Conservation (phyloP, 2,113 vertebrate species). For the Phrynocephalus versicolor region DNA sequence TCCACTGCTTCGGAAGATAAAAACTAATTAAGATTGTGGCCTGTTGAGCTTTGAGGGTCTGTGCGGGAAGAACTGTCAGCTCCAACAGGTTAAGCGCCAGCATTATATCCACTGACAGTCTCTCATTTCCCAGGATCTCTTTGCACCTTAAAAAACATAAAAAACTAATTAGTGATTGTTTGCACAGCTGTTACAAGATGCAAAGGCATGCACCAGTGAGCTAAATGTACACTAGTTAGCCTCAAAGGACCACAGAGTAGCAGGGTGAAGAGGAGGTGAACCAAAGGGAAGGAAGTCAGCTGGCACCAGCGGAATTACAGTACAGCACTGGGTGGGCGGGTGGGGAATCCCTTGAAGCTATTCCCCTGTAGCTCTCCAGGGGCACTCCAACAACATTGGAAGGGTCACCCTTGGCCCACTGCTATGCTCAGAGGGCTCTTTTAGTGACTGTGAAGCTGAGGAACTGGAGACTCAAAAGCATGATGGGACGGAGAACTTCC, state of each 20-base stretch:
- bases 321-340: too few relatives aligned
- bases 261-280: background rate
- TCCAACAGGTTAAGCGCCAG: background rate
- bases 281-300: background rate
- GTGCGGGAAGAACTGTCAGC: background rate
- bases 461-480: too few relatives aligned
- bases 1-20: background rate
- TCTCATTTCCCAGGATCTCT: background rate
- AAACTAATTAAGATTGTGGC: background rate
- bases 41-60: background rate
- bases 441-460: too few relatives aligned
- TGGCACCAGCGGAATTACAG: background rate
- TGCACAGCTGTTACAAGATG: background rate
- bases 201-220: background rate
- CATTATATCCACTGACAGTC: background rate
- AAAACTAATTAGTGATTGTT: constrained; percentile 5
- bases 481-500: too few relatives aligned
- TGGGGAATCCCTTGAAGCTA: too few relatives aligned
- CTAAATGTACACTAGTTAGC: background rate
- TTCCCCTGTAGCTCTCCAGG: background rate
- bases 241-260: background rate
- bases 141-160: background rate
- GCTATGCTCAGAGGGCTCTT: too few relatives aligned
- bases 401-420: too few relatives aligned
- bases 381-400: background rate